phyloP scores from a whole-genome alignment of 1,140 invertebrate genomes.

The Lepidurus couesii region DNA sequence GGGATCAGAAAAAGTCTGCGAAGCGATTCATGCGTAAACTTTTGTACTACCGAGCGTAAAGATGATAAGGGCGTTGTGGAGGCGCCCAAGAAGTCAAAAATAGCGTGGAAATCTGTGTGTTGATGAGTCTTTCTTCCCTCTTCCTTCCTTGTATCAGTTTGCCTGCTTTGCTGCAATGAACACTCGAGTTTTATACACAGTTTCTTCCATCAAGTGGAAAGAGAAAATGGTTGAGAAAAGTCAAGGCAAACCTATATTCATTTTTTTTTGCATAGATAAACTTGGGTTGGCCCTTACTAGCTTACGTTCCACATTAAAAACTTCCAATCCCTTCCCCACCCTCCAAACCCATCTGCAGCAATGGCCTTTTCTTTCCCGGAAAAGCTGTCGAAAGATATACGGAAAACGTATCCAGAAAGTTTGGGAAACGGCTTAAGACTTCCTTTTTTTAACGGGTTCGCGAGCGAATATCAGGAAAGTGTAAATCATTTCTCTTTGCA shows the following conservation, averaged over 20 bases:
- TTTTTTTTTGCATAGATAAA: background rate
- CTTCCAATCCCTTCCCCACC: background rate
- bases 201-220: conserved; percentile 1
- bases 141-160: background rate
- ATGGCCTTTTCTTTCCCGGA: background rate
- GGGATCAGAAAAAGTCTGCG: background rate
- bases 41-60: conserved; percentile 15
- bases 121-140: background rate
- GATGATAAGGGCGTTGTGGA: conserved; percentile 4
- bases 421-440: conserved; percentile 7
- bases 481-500: background rate
- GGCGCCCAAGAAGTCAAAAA: background rate
- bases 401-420: conserved; percentile 3
- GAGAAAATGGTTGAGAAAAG: background rate
- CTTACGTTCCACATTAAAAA: background rate
- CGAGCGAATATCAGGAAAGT: conserved; percentile 18
- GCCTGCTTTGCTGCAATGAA: conserved; percentile 9
- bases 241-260: background rate
- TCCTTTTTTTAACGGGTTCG: conserved; percentile 10
- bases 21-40: conserved; percentile 14
- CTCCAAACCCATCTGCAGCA: background rate
- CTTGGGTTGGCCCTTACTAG: background rate
- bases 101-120: background rate
- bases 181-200: background rate
- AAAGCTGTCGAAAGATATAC: background rate